Evolutionary conservation across 2,797 vertebrate genomes (phyloP).

Genomic region (Melanotaenia boesemani): DNA sequence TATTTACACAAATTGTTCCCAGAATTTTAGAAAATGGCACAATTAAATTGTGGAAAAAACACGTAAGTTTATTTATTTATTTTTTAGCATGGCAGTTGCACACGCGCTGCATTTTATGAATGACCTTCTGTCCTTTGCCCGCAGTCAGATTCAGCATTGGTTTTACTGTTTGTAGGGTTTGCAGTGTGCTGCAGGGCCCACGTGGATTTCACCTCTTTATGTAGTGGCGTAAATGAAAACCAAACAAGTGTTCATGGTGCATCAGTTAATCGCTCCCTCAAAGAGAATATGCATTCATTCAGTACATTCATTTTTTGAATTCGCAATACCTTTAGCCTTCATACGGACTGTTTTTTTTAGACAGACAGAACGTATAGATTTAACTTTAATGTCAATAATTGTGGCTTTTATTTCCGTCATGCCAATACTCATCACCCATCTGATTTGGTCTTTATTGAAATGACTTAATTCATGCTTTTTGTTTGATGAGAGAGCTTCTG

Average conservation of each 20-base stretch:
- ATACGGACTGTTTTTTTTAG: neutral
- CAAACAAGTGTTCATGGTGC: neutral
- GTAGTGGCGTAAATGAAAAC: slow-evolving; percentile 39
- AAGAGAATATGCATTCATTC: neutral
- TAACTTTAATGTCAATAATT: neutral
- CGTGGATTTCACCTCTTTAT: slow-evolving; percentile 11
- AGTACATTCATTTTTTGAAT: neutral
- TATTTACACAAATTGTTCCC: no score
- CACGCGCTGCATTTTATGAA: no score
- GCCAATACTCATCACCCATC: neutral
- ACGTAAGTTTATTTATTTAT: no score
- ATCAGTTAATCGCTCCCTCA: slow-evolving; percentile 1
- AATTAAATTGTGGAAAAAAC: no score
- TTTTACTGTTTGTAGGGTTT: neutral
- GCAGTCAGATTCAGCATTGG: no score
- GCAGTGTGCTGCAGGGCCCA: neutral
- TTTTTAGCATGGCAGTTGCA: no score
- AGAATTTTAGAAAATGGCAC: no score
- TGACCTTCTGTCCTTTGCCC: no score
- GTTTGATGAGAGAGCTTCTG: slow-evolving; percentile 7
- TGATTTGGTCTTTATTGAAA: neutral
- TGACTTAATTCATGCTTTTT: slow-evolving; percentile 6
- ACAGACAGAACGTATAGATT: neutral
- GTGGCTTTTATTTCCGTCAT: neutral
- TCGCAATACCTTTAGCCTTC: neutral